Conservation (phyloP, 2,113 vertebrate genomes). For the Urocitellus parryii region DNA sequence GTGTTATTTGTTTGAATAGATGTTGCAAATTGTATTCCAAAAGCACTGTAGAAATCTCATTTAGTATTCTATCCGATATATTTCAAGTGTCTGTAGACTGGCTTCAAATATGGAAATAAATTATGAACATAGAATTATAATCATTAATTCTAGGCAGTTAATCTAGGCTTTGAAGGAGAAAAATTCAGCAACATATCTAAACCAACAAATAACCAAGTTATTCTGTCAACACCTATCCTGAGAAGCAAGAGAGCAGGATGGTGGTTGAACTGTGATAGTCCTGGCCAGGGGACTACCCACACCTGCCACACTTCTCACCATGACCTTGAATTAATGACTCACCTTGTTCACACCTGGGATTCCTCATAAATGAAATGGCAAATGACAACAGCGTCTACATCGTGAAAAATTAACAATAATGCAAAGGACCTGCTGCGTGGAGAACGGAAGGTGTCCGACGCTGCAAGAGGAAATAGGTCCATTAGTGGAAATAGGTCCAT, state of each 20-base stretch:
- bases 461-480: not conserved
- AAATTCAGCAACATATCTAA: slow-evolving; percentile 32
- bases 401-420: not conserved
- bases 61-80: slow-evolving; percentile 64
- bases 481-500: not conserved
- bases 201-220: slow-evolving; percentile 39
- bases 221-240: not conserved
- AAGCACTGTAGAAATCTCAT: slow-evolving; percentile 61
- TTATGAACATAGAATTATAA: slow-evolving; percentile 60
- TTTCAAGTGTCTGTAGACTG: slow-evolving; percentile 73
- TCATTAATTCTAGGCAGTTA: slow-evolving; percentile 51
- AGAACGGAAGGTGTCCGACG: not conserved
- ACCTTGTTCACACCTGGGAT: not conserved
- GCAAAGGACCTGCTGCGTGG: not conserved
- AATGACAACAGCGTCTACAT: not conserved
- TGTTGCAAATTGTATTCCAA: slow-evolving; percentile 54
- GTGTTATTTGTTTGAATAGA: slow-evolving; percentile 69
- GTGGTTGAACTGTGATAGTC: not conserved
- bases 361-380: not conserved
- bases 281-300: not conserved
- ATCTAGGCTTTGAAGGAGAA: slow-evolving; percentile 39
- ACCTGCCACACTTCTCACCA: not conserved
- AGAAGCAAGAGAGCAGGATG: not conserved
- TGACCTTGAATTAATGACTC: not conserved
- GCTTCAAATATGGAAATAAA: slow-evolving; percentile 73